A percentile compares a stretch with the other conserved stretches of the same genome.
Evolutionary conservation across 2,113 vertebrate species (phyloP).

Genomic region (Echinops telfairi): DNA sequence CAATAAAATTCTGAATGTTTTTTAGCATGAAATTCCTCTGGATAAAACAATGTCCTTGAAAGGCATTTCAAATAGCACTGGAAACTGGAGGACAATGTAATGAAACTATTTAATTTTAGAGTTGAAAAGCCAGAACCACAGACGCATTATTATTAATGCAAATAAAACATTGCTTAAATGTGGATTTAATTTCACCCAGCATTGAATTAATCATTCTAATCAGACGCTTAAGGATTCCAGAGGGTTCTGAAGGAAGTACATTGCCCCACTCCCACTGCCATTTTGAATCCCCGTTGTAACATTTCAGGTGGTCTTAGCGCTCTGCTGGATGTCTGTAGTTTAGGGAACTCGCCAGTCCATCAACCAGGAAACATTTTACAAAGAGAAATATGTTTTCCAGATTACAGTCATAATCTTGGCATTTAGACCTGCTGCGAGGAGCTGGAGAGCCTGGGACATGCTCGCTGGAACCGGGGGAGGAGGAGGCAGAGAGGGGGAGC

Average conservation of each 20-base stretch:
- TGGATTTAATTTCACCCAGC: neutral
- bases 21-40: constrained; percentile 31
- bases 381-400: neutral
- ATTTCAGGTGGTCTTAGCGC: neutral
- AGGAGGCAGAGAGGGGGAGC: neutral
- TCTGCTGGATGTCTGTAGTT: neutral
- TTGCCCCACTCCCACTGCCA: neutral
- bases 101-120: constrained; percentile 3
- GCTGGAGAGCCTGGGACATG: too few relatives aligned
- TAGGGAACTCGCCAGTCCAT: neutral
- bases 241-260: neutral
- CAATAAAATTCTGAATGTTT: neutral
- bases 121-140: neutral
- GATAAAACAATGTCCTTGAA: constrained; percentile 44
- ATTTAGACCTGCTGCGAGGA: neutral
- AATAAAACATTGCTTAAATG: constrained; percentile 12
- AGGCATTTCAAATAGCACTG: neutral
- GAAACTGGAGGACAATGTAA: constrained; percentile 2
- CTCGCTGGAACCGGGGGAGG: neutral
- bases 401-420: neutral
- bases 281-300: neutral
- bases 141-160: neutral
- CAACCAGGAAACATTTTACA: neutral
- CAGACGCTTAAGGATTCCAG: neutral
- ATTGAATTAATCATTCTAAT: neutral